These are phyloP conservation scores for Stomatorhinus ivindoensis DNA, from an alignment of 2,113 vertebrate species.

Conservation along the genomic window DNA sequence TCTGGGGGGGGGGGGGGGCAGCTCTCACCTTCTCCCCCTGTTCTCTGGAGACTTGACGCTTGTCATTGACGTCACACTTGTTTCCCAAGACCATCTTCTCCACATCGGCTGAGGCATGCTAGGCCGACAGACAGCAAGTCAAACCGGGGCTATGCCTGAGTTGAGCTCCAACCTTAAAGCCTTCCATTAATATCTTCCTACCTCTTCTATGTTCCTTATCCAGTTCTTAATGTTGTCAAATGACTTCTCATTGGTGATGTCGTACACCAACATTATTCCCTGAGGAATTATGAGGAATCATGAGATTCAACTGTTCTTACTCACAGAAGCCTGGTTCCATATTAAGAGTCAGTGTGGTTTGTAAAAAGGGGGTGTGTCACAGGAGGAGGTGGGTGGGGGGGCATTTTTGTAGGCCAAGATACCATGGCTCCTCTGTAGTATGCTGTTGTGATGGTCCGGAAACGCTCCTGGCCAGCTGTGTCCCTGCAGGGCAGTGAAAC, in stretches of 20 bases:
- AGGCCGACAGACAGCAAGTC: not conserved
- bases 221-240: conserved; percentile 97
- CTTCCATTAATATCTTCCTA: conserved; percentile 32
- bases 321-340: not conserved
- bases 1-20: not conserved
- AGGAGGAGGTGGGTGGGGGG: not conserved
- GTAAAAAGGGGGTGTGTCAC: fast-evolving
- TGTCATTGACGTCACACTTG: conserved; percentile 95
- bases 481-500: conserved; percentile 62
- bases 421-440: conserved; percentile 97
- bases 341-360: not conserved
- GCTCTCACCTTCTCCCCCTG: conserved; percentile 83
- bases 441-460: conserved; percentile 90
- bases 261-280: conserved; percentile 96
- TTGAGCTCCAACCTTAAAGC: not conserved
- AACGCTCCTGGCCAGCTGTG: conserved; percentile 89
- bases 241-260: conserved; percentile 94
- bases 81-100: conserved; percentile 98
- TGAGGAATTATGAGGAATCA: conserved; percentile 33
- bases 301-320: not conserved
- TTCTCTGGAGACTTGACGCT: conserved; percentile 90
- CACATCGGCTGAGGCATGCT: conserved; percentile 94
- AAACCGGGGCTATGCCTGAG: not conserved
- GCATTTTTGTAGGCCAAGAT: conserved; percentile 19
- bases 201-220: conserved; percentile 96